phyloP scores from a whole-genome alignment of 2,797 vertebrate genomes.

The Enteromius trimaculatus region DNA sequence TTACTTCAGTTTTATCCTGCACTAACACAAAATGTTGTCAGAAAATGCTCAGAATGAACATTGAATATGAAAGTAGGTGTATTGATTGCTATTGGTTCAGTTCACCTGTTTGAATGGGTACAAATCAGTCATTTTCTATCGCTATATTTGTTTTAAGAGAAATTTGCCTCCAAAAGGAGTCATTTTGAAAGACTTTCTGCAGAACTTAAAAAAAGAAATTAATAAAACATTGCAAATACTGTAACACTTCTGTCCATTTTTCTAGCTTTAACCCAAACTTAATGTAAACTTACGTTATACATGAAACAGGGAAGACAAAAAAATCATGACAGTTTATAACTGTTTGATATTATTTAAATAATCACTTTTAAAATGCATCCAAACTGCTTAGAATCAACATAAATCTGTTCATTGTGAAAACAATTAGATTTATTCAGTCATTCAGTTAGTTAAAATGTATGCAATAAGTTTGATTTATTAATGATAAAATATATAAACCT shows the following conservation, averaged over 20 bases:
- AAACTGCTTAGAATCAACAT: background rate
- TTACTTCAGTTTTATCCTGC: background rate
- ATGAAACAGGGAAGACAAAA: background rate
- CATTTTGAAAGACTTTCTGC: background rate
- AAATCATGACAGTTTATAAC: background rate
- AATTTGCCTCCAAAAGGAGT: background rate
- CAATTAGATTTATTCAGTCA: background rate
- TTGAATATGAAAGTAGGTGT: background rate
- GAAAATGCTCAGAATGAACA: background rate
- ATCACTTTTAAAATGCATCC: background rate
- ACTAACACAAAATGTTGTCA: background rate
- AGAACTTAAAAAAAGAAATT: background rate
- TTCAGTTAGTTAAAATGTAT: background rate
- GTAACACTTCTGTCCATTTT: background rate
- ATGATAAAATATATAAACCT: background rate
- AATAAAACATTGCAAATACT: too few species aligned
- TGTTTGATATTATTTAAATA: background rate
- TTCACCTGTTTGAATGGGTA: background rate
- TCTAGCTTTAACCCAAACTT: background rate
- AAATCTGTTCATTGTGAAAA: background rate
- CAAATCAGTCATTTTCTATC: background rate
- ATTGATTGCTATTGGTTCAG: conserved; percentile 7
- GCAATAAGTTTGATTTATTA: background rate
- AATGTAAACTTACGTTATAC: background rate
- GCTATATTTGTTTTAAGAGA: background rate